Conservation (phyloP, 2,888 invertebrate species). For the Phyto melanocephala region DNA sequence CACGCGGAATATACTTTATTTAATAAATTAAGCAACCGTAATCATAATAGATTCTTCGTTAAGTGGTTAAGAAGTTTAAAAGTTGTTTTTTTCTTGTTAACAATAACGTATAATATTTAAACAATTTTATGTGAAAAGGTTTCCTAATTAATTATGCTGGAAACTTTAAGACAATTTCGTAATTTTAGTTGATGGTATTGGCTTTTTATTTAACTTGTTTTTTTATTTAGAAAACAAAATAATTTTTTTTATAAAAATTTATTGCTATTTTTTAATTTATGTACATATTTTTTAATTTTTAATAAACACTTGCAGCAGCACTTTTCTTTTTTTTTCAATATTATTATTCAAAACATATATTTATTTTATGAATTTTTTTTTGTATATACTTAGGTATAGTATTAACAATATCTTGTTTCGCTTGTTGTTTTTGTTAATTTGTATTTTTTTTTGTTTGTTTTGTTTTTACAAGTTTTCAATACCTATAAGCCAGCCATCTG, state of each 20-base stretch:
- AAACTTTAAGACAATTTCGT: slow-evolving; percentile 6
- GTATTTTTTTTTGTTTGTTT: neutral
- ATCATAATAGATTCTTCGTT: neutral
- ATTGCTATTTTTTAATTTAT: neutral
- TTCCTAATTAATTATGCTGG: neutral
- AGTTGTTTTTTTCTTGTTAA: neutral
- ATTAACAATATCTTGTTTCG: neutral
- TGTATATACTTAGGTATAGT: neutral
- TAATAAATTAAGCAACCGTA: slow-evolving; percentile 17
- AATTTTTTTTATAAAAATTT: neutral
- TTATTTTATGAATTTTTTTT: neutral
- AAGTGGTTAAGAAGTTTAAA: slow-evolving; percentile 12
- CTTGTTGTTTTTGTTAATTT: neutral
- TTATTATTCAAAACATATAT: neutral
- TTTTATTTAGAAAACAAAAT: no score
- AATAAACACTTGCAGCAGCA: neutral
- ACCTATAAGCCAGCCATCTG: slow-evolving; percentile 52
- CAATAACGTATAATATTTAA: neutral
- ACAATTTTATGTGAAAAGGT: neutral
- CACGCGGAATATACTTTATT: slow-evolving; percentile 32
- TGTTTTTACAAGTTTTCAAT: slow-evolving; percentile 16
- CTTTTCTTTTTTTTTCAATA: neutral
- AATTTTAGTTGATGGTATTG: neutral
- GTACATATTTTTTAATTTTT: neutral
- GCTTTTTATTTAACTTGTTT: neutral